Conservation (phyloP, 2,797 vertebrate genomes). For the Hippopotamyrus pictus region DNA sequence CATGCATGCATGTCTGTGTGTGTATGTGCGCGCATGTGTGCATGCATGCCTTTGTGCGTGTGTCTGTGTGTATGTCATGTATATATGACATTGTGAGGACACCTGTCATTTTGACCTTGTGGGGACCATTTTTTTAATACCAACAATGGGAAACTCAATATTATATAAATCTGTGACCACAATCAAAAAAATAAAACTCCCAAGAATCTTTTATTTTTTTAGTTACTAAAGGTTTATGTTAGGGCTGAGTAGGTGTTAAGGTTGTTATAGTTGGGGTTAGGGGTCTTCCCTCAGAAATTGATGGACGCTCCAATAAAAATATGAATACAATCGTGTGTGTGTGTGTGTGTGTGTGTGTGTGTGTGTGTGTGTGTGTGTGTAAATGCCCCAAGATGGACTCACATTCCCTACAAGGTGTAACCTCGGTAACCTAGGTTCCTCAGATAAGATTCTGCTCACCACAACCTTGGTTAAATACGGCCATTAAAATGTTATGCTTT, state of each 20-base stretch:
- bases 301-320: background rate
- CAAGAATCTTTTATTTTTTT: background rate
- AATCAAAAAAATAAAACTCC: background rate
- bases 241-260: background rate
- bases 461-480: background rate
- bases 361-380: background rate
- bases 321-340: background rate
- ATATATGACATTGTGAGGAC: background rate
- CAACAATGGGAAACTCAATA: background rate
- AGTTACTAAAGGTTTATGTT: background rate
- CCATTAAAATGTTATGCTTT: background rate
- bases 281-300: background rate
- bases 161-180: background rate
- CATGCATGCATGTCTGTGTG: background rate
- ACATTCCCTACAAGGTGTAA: background rate
- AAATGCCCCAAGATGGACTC: background rate
- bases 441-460: background rate
- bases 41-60: background rate
- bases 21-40: background rate
- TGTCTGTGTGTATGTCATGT: background rate
- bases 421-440: background rate
- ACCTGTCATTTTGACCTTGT: no score
- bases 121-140: no score
- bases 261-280: background rate
- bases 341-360: background rate